These are phyloP conservation scores for Lumbricus terrestris DNA, from an alignment of 2,888 invertebrate genomes.

Conservation along the genomic window DNA sequence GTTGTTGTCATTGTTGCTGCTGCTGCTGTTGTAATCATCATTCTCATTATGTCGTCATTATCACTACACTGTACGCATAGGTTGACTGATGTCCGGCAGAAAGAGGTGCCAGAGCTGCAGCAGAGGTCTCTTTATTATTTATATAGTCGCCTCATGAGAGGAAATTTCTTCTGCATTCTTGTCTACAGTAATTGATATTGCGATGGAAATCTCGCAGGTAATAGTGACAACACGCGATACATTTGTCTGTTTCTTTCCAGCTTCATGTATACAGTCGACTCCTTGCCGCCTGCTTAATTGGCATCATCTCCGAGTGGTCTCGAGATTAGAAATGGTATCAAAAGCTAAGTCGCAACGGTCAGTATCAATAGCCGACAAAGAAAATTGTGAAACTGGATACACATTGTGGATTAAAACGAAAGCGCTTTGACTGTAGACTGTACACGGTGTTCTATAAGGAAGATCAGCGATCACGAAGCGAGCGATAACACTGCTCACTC, in stretches of 20 bases:
- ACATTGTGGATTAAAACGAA: no score
- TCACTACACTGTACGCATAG: background rate
- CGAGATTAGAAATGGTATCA: background rate
- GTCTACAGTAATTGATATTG: background rate
- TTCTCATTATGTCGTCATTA: background rate
- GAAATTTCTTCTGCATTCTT: background rate
- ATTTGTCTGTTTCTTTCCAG: background rate
- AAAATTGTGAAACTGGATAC: no score
- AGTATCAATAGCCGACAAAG: no score
- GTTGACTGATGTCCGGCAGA: background rate
- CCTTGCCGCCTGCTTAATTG: background rate
- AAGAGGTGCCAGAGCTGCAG: no score
- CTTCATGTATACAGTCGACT: background rate
- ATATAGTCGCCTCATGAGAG: no score
- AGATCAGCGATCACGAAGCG: no score
- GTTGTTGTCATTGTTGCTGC: background rate
- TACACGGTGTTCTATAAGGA: no score
- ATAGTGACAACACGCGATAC: background rate
- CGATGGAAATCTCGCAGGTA: background rate
- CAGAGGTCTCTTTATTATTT: background rate
- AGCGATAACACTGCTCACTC: no score
- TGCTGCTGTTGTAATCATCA: background rate
- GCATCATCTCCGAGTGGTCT: background rate
- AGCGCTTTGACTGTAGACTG: no score
- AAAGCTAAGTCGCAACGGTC: background rate